Conservation (phyloP, 2,888 invertebrate genomes). For the Nebria salina region DNA sequence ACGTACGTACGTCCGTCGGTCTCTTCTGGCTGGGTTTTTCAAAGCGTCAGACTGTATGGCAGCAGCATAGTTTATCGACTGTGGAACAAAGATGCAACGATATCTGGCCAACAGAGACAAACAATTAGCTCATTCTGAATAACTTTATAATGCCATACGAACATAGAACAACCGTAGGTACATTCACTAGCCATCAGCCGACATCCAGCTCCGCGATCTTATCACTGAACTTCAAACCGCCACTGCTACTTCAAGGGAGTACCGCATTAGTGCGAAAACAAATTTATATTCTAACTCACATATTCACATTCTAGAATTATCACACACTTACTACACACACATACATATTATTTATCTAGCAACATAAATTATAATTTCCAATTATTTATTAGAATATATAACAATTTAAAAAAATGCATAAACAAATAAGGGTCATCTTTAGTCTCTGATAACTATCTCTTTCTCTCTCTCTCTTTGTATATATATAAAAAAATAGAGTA, state of each 20-base stretch:
- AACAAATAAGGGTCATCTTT: too few relatives aligned
- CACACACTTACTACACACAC: too few relatives aligned
- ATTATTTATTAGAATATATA: too few relatives aligned
- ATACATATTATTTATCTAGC: too few relatives aligned
- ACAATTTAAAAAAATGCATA: too few relatives aligned
- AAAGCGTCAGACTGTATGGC: conserved; percentile 26
- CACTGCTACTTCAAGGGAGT: not conserved
- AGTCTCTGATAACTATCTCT: too few relatives aligned
- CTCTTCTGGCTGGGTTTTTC: conserved; percentile 20
- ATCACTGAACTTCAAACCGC: not conserved
- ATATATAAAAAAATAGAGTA: too few relatives aligned
- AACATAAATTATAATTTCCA: too few relatives aligned
- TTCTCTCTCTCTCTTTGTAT: too few relatives aligned
- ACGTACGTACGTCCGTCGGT: too few relatives aligned
- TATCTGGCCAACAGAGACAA: conserved; percentile 5
- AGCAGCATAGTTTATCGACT: conserved; percentile 21
- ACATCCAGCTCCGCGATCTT: not conserved
- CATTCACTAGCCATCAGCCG: not conserved
- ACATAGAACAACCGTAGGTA: not conserved
- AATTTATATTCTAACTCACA: too few relatives aligned
- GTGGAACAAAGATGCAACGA: not conserved
- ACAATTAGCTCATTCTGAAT: not conserved
- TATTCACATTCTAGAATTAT: too few relatives aligned
- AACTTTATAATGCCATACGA: not conserved
- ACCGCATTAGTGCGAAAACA: not conserved